Base-by-base conservation (phyloP, 2,797 vertebrate species). In the Zalophus californianus region DNA sequence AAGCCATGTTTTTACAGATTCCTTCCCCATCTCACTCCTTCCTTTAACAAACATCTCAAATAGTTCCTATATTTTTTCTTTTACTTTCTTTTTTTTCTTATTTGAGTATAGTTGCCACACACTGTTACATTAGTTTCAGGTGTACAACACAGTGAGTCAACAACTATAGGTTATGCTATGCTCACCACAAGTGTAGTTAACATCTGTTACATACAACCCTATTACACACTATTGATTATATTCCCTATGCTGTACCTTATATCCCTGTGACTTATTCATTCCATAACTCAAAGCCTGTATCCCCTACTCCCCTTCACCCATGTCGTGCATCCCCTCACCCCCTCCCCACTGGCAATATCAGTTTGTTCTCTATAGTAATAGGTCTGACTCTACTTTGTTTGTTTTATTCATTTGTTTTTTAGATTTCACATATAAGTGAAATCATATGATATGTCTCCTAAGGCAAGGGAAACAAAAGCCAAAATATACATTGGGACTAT, bases 21-120 rank as follows among this genome's bases (percentile, higher is more conserved):
- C 38, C 83, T 91, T 88, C 48, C 5, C 29, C 21, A 78, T 44
- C 29, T 78, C 89, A 52, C 75, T 73, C 48, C 11, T 68, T 96
- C 29, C 82, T 70, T 86, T 80, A 90, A 77, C 18, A 90, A 86
- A 27, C n/a, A 50, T 66, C 38, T 83, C 64, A 95, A 88, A 91
- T 13, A 85, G 6, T 70, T n/a, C 50, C 41, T 80, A 91, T 7
- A 89, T 91, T 90, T 29, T 56, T 72, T 38, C 38, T 72, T 70
- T 41, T 72, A 72, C 68, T 72, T 35, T 35, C 32, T 72, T 72
- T 72, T 41, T 72, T 21, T 66, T 66, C 29, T 66, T 35, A 20
- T 12, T 72, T 72, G 68, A 72, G 38, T 25, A 72, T 7, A 72
- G 68, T 72, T 72, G 68, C 38, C 68, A 72, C 68, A 72, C 21